Conservation (phyloP, 1,140 invertebrate species). For the Drosophila ercepeae region DNA sequence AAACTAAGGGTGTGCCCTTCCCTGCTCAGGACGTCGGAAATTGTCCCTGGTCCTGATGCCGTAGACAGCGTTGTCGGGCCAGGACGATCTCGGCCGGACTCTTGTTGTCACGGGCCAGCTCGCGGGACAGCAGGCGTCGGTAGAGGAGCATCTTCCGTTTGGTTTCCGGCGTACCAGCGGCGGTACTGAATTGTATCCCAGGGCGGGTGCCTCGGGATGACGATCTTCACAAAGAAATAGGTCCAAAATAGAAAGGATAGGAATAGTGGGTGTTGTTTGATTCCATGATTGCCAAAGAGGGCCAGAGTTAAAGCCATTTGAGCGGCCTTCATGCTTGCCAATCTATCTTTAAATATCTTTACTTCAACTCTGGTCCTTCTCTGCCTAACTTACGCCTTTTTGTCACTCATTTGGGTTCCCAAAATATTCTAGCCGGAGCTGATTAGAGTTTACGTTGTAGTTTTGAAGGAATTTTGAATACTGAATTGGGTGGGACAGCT, state of each 20-base stretch:
- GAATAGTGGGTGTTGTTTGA: neutral
- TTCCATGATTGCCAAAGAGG: neutral
- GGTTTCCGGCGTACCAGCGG: conserved; percentile 36
- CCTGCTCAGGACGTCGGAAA: conserved; percentile 10
- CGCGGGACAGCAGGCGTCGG: conserved; percentile 33
- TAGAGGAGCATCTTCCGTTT: conserved; percentile 61
- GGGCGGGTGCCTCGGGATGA: neutral
- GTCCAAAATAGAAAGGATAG: neutral
- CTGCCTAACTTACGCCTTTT: conserved; percentile 22
- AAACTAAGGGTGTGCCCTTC: neutral
- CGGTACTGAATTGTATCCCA: conserved; percentile 50
- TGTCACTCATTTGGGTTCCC: conserved; percentile 2
- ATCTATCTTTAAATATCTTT: no score
- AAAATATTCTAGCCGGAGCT: neutral
- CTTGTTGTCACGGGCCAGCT: conserved; percentile 16
- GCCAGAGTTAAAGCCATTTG: conserved; percentile 1
- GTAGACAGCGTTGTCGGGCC: neutral
- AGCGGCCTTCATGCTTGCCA: no score
- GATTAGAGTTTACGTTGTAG: conserved; percentile 20
- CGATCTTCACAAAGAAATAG: conserved; percentile 12
- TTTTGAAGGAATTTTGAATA: conserved; percentile 23
- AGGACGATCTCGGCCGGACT: neutral
- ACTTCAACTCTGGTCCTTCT: neutral
- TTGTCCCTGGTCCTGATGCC: conserved; percentile 2
- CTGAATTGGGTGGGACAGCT: neutral